Base-by-base conservation (phyloP, 2,113 vertebrate species). In the Eonycteris spelaea region DNA sequence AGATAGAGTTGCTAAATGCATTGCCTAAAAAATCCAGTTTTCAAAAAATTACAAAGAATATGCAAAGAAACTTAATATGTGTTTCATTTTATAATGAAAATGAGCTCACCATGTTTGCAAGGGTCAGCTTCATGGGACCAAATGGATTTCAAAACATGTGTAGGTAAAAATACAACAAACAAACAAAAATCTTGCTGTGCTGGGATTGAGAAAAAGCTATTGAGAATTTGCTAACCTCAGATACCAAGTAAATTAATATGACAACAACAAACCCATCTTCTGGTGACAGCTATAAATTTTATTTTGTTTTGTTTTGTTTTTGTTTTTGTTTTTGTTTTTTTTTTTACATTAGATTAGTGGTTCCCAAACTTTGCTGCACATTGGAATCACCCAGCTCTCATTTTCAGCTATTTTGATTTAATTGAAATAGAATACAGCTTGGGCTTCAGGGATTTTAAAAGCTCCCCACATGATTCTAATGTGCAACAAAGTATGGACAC, bases 211-310 rank as follows among this genome's bases (percentile, higher is more conserved):
- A 33, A 89, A 86, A 96, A 80, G 2, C 33, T 82, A 38, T 45
- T 65, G 38, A 86, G 16, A 89, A 3, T 6, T 40, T 92, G 86
- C 28, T 59, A 90, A 86, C 15, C 30, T 78, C 45, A 84, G 55
- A 24, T 92, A 61, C 40, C 30, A 92, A 93, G 16, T 61, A 67
- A 89, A 61, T 73, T 90, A 92, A 80, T 79, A 85, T 61, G 45
- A 40, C 24, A 93, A 94, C 12, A 90, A 55, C 35, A 94, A 86
- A 91, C 75, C 40, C 75, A 51, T 97, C 24, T 93, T 86, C 38
- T 67, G 26, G 12, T 77, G 40, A 8, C 68, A 90, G 86, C 12
- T 89, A 53, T 26, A 67, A 86, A 85, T 22, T 70, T 70, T 91
- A 86, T 53, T n/a, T n/a, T n/a, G n/a, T n/a, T n/a, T 80, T 79